These are phyloP conservation scores for Thalassaphorura encarpata DNA, from an alignment of 1,140 invertebrate genomes.

Conservation along the genomic window DNA sequence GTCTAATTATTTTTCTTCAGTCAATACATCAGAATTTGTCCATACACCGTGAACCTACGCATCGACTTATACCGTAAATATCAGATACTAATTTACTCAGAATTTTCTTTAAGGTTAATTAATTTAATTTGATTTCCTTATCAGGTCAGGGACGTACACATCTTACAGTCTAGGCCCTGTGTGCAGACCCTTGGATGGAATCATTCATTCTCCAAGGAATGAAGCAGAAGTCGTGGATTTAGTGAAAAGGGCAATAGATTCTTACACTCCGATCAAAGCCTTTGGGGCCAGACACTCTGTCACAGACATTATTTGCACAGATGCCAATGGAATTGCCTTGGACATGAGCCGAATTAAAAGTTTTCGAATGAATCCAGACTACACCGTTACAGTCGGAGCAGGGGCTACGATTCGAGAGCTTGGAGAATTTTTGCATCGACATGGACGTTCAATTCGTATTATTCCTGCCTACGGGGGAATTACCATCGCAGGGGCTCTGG, in stretches of 20 bases:
- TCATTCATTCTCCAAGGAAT: not conserved
- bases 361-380: not conserved
- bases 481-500: constrained; percentile 19
- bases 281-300: constrained; percentile 4
- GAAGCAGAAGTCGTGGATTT: not conserved
- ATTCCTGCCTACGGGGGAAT: constrained; percentile 15
- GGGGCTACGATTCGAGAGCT: not conserved
- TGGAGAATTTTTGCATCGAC: not conserved
- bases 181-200: not conserved
- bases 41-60: too few relatives aligned
- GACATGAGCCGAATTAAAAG: constrained; percentile 1
- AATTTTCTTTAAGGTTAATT: too few relatives aligned
- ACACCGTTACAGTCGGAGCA: constrained; percentile 5
- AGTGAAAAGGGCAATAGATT: not conserved
- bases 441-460: not conserved
- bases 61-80: too few relatives aligned
- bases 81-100: too few relatives aligned
- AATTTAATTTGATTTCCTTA: too few relatives aligned
- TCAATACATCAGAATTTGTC: too few relatives aligned
- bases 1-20: too few relatives aligned
- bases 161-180: not conserved
- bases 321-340: constrained; percentile 10
- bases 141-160: too few relatives aligned
- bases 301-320: constrained; percentile 12
- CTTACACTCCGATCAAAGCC: not conserved